Conservation (phyloP, 2,888 invertebrate species). For the Chamaedrilus cognettii region DNA sequence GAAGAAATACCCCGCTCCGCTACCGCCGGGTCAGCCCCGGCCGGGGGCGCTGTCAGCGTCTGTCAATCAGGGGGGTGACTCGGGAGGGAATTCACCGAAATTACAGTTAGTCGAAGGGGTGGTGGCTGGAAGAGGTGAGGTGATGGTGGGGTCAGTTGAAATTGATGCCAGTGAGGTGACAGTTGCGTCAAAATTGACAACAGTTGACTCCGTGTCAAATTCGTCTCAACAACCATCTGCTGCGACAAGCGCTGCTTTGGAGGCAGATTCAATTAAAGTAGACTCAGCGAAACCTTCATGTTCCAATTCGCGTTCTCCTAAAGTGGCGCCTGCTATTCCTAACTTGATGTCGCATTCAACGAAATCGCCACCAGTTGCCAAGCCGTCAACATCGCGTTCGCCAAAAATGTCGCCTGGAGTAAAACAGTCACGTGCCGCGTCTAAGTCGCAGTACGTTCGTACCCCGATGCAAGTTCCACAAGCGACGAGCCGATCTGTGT, state of each 20-base stretch:
- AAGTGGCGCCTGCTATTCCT: no score
- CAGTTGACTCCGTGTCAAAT: no score
- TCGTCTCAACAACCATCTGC: no score
- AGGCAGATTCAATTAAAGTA: neutral
- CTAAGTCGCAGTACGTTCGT: neutral
- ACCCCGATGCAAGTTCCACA: neutral
- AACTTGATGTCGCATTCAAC: no score
- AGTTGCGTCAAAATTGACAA: no score
- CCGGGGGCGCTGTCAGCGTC: no score
- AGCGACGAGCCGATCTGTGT: neutral
- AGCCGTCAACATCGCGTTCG: neutral
- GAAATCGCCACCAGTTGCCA: neutral
- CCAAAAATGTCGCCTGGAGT: neutral
- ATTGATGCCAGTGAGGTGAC: no score
- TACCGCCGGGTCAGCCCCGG: neutral
- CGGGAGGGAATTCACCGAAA: neutral
- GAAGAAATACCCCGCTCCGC: constrained; percentile 8
- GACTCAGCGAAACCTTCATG: neutral
- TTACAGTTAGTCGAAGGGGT: neutral
- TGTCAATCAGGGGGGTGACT: no score
- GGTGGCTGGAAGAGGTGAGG: neutral
- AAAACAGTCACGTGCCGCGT: neutral
- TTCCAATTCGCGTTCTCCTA: neutral
- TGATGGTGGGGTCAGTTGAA: no score
- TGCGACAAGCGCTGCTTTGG: neutral